Evolutionary conservation across 2,888 invertebrate species (phyloP), one percentile per base, ranked within the genome.

Genomic region (Epinotia bilunana): DNA sequence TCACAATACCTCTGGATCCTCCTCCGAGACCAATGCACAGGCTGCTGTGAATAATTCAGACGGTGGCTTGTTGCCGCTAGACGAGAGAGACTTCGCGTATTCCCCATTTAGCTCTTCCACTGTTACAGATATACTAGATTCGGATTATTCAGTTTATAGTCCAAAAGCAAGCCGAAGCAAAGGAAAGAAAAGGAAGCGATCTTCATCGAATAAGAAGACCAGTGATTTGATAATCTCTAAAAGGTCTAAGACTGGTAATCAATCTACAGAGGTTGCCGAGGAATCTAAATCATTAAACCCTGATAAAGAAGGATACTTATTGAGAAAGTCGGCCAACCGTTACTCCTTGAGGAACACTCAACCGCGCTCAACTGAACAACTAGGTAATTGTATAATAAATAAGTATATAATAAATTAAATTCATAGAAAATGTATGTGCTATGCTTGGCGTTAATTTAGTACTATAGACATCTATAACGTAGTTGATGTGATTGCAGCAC

Each of bases 221-320:
- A 88, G 86, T 83, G 88, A 81, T 80, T 82, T 89, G 79, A 82
- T 92, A 73, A 88, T 87, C 81, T 87, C 90, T 82, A 91, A 94
- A 87, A 93, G 90, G 87, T 91, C 94, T 87, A 95, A 95, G 92
- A 94, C 95, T 92, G 94, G 95, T 87, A 80, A 87, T 82, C 90
- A 88, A 83, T 90, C 85, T 84, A 94, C 87, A 80, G 88, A 90
- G 63, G 82, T 81, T 64, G 80, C 86, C 57, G 90, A 89, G 53
- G 79, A 86, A 13, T 86, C 80, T 75, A 87, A 87, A 72, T 61
- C 43, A 18, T 46, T 46, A 78, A 86, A 86, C 78, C 82, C 83
- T 77, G 73, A 79, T 57, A 77, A 78, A 43, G 87, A 87, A 84
- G 81, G 77, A 87, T 83, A 77, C 80, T 84, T 73, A 83, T 61